Evolutionary conservation across 2,113 vertebrate genomes (phyloP), one percentile per base, ranked within the genome.

Genomic region (Syngnathus typhle): DNA sequence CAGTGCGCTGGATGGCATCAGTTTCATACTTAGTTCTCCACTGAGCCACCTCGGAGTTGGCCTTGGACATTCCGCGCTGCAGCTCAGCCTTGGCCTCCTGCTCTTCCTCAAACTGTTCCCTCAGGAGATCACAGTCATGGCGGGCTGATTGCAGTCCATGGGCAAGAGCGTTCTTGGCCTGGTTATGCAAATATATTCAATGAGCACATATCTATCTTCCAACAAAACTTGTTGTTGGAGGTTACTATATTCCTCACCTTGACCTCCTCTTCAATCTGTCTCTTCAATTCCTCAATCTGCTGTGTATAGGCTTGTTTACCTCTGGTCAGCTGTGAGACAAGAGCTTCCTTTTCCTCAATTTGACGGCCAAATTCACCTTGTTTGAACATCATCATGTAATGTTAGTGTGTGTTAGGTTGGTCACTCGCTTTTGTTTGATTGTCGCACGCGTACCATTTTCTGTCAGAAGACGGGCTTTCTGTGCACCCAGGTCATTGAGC

Each of bases 11-110:
- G 72, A 94, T 93, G 18, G 93, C 92, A 0, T 94, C 92, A 0
- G 91, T 94, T 74, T 94, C 92, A 0, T 94, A 94, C 81, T 94
- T 95, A 32, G 89, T 0, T 89, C 93, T 94, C 94, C 94, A 95
- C 79, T 88, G 88, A 80, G 89, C 87, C 68, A 90, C 89, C 75
- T 89, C 89, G 51, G 84, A 77, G 79, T 89, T 90, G 80, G 88
- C 87, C 76, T 88, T 90, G 70, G 89, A 89, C 88, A 90, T 87
- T 65, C 78, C 80, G 64, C 88, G 86, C 70, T 89, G 89, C 32
- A 90, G 82, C 66, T 90, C 88, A 64, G 85, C 84, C 77, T 88
- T 89, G 74, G 88, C 85, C 63, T 89, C 88, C 79, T 88, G 85
- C 78, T 89, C 88, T 69, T 90, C 89, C 72, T 90, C 89, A 88